Conservation (phyloP, 2,113 vertebrate genomes). For the Telmatochromis bifrenatus region DNA sequence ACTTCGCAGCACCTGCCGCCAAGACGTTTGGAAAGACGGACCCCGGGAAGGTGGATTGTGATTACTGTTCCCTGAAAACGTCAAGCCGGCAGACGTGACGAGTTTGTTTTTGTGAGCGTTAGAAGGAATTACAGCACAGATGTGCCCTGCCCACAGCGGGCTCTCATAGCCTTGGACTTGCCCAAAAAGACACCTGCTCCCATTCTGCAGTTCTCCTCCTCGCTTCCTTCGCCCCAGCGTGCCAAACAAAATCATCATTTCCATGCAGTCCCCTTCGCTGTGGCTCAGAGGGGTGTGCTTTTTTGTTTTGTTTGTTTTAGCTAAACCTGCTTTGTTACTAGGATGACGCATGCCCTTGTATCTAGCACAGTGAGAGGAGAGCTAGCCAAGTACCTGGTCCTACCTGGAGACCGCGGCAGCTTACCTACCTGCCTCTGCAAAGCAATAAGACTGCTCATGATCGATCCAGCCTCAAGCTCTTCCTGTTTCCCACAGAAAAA, state of each 20-base stretch:
- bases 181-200: slow-evolving; percentile 2
- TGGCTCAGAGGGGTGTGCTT: background rate
- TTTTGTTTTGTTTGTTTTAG: background rate
- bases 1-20: background rate
- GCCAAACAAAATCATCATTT: slow-evolving; percentile 15
- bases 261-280: background rate
- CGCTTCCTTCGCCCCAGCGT: background rate
- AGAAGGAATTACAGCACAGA: slow-evolving; percentile 24
- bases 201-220: background rate
- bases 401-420: background rate
- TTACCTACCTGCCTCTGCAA: background rate
- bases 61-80: background rate
- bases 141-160: slow-evolving; percentile 1
- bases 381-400: background rate
- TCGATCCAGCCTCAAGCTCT: background rate
- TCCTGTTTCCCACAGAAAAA: background rate
- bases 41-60: background rate
- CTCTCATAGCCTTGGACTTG: slow-evolving; percentile 5
- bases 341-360: background rate
- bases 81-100: background rate
- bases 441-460: slow-evolving; percentile 41
- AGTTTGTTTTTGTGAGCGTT: background rate
- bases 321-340: background rate
- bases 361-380: background rate
- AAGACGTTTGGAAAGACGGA: background rate